Conservation (phyloP, 2,113 vertebrate genomes). For the Apaloderma vittatum region DNA sequence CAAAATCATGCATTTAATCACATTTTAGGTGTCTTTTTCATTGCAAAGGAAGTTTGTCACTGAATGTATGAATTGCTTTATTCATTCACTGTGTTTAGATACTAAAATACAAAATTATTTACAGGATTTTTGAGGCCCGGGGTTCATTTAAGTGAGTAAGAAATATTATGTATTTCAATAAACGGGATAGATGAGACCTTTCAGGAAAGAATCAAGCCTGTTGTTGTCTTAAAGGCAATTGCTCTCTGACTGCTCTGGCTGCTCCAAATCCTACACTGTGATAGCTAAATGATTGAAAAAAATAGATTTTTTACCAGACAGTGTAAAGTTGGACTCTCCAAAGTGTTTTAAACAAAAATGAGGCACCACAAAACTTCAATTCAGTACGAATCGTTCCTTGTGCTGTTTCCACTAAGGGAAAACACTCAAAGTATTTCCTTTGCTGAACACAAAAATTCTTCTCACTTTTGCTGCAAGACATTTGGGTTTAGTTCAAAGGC, state of each 20-base stretch:
- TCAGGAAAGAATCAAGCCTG: not conserved
- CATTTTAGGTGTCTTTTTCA: not conserved
- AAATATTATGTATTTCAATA: not conserved
- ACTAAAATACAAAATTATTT: not conserved
- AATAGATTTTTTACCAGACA: constrained; percentile 29
- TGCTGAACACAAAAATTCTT: constrained; percentile 47
- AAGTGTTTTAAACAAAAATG: constrained; percentile 45
- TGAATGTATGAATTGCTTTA: not conserved
- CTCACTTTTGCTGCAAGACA: constrained; percentile 24
- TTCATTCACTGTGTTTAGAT: not conserved
- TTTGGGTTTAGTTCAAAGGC: constrained; percentile 36
- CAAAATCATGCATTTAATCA: not conserved
- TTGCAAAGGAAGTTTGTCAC: not conserved
- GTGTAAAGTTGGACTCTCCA: not conserved
- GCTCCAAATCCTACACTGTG: not conserved
- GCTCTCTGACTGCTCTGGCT: not conserved
- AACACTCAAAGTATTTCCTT: constrained; percentile 29
- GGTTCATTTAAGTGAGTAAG: not conserved
- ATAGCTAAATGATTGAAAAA: constrained; percentile 34
- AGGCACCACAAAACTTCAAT: constrained; percentile 58
- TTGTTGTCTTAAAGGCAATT: constrained; percentile 23
- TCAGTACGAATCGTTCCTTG: constrained; percentile 32
- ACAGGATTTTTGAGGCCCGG: not conserved
- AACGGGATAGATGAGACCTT: not conserved
- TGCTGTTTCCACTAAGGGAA: constrained; percentile 45